Percentiles rank a stretch among this genome's conserved stretches.
Evolutionary conservation across 2,797 vertebrate species (phyloP).

Genomic region (Psittacula derbiana): DNA sequence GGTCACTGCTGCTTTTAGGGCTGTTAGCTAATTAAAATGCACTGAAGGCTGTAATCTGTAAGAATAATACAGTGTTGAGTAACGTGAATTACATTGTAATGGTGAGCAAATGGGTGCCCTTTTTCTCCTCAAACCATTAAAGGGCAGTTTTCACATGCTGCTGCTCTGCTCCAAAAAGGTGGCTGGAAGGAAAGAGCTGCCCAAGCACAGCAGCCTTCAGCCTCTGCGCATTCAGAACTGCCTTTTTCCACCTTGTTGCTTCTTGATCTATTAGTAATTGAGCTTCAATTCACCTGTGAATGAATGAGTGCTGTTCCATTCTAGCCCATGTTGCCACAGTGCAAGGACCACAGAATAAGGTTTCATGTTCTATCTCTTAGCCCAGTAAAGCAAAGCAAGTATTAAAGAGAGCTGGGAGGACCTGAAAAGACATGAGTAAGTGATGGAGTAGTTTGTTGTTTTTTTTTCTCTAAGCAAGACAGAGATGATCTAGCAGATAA

Average conservation of each 20-base stretch:
- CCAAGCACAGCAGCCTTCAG: not conserved
- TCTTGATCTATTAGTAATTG: not conserved
- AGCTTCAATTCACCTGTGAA: not conserved
- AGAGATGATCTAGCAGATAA: not conserved
- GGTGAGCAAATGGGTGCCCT: not conserved
- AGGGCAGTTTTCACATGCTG: not conserved
- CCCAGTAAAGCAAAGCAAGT: not conserved
- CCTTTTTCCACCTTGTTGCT: not conserved
- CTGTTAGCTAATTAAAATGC: not conserved
- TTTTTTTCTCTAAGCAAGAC: not conserved
- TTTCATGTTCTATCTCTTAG: not conserved
- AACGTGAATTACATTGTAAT: not conserved
- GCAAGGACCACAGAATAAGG: not conserved
- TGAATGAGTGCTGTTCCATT: not conserved
- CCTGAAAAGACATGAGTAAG: not conserved
- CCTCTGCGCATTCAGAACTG: not conserved
- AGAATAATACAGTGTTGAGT: not conserved
- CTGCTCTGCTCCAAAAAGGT: not conserved
- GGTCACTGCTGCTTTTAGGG: not conserved
- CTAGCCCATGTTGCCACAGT: not conserved
- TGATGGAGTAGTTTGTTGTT: rapidly evolving
- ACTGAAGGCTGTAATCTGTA: not conserved
- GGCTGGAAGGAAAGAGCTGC: not conserved
- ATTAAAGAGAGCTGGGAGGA: not conserved
- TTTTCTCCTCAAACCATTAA: not conserved